A percentile compares a stretch with the other conserved stretches of the same genome.
phyloP scores from a whole-genome alignment of 1,140 invertebrate genomes.

The Cardiocondyla obscurior region DNA sequence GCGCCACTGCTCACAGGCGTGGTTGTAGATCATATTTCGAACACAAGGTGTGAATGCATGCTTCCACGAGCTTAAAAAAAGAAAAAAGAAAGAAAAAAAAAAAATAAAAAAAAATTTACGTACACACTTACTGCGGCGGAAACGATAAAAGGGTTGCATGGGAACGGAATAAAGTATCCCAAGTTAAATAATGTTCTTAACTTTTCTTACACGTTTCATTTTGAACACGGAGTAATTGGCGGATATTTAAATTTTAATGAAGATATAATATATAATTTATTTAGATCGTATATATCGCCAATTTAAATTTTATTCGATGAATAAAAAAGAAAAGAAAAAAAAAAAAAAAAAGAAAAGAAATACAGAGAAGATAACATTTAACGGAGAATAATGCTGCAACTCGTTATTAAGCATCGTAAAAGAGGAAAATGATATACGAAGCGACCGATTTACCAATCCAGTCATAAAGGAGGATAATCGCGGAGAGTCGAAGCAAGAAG shows the following conservation, averaged over 20 bases:
- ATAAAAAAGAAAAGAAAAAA: slow-evolving; percentile 6
- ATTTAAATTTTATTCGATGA: neutral
- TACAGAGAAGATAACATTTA: too few species aligned
- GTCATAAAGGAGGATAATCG: slow-evolving; percentile 67
- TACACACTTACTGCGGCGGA: neutral
- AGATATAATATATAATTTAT: neutral
- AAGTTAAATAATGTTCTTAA: neutral
- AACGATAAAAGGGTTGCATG: neutral
- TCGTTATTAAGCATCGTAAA: slow-evolving; percentile 12
- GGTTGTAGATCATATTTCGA: slow-evolving; percentile 8
- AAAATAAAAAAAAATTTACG: slow-evolving; percentile 29
- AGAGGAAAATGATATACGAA: neutral
- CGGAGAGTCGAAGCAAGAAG: slow-evolving; percentile 73
- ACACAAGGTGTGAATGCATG: slow-evolving; percentile 3
- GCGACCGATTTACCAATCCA: slow-evolving; percentile 53
- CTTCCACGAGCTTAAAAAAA: neutral
- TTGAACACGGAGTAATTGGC: too few species aligned
- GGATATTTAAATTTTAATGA: neutral
- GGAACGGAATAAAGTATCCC: neutral
- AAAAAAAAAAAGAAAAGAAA: too few species aligned
- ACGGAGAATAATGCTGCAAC: neutral
- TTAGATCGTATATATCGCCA: neutral
- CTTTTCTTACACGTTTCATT: neutral
- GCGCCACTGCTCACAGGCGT: slow-evolving; percentile 48
- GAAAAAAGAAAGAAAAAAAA: too few species aligned